Evolutionary conservation across 2,888 invertebrate species (phyloP).

Genomic region (Cantharis lateralis): DNA sequence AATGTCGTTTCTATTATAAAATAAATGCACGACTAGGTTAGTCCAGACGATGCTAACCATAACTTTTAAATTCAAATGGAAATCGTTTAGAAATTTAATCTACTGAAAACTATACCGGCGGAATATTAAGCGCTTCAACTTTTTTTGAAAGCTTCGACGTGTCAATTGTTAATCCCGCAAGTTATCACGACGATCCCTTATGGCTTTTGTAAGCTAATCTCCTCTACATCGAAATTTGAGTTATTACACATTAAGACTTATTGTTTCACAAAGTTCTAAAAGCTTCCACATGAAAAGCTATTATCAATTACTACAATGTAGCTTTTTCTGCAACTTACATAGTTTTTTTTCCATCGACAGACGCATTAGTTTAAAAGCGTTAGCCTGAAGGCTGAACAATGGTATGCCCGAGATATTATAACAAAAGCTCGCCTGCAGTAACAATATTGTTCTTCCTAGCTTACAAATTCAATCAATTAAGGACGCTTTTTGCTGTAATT

Average conservation of each 20-base stretch:
- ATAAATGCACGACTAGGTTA: constrained; percentile 10
- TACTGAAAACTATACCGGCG: background rate
- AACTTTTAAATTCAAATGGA: background rate
- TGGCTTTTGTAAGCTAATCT: background rate
- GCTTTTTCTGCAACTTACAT: constrained; percentile 20
- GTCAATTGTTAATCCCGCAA: background rate
- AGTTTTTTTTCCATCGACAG: constrained; percentile 14
- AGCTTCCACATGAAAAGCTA: constrained; percentile 16
- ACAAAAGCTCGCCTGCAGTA: constrained; percentile 14
- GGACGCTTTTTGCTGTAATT: constrained; percentile 22
- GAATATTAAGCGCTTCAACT: background rate
- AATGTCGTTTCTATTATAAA: constrained; percentile 14
- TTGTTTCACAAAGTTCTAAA: constrained; percentile 19
- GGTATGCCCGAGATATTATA: constrained; percentile 5
- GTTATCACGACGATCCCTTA: background rate
- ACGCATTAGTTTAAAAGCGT: constrained; percentile 26
- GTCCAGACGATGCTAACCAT: background rate
- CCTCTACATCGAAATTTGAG: background rate
- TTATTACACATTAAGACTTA: constrained; percentile 2
- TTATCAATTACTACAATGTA: constrained; percentile 13
- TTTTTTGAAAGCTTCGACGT: background rate
- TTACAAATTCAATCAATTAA: constrained; percentile 30
- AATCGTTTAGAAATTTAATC: background rate
- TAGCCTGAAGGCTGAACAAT: constrained; percentile 15
- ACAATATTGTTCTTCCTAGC: constrained; percentile 20